Conservation (phyloP, 2,113 vertebrate genomes). For the Mustela nigripes region DNA sequence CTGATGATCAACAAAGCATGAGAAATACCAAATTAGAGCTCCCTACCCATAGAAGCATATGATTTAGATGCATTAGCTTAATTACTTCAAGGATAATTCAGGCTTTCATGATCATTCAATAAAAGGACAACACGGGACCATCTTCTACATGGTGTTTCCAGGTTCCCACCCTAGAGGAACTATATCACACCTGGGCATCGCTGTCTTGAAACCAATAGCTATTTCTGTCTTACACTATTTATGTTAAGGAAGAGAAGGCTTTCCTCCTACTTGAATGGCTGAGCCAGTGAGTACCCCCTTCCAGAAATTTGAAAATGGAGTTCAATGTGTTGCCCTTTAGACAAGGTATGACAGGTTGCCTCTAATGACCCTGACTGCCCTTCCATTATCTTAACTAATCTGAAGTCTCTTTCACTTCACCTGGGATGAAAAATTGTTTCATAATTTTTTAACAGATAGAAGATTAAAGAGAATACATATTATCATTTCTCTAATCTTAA, state of each 20-base stretch:
- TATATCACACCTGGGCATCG: fast-evolving
- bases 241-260: not conserved
- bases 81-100: not conserved
- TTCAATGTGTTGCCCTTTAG: too few species aligned
- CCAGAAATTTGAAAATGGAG: not conserved
- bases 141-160: not conserved
- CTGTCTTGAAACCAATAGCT: not conserved
- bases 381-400: not conserved
- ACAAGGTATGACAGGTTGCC: fast-evolving
- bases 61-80: not conserved
- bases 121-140: not conserved
- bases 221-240: not conserved
- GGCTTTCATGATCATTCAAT: not conserved
- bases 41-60: not conserved
- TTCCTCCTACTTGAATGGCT: not conserved
- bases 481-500: not conserved
- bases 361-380: fast-evolving
- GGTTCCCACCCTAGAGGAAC: too few species aligned
- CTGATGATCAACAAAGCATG: not conserved
- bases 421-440: not conserved
- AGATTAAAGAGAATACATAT: not conserved
- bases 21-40: not conserved
- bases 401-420: not conserved
- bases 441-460: not conserved
- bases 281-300: not conserved